phyloP scores from a whole-genome alignment of 1,140 invertebrate genomes.

The Hycleus cichorii region DNA sequence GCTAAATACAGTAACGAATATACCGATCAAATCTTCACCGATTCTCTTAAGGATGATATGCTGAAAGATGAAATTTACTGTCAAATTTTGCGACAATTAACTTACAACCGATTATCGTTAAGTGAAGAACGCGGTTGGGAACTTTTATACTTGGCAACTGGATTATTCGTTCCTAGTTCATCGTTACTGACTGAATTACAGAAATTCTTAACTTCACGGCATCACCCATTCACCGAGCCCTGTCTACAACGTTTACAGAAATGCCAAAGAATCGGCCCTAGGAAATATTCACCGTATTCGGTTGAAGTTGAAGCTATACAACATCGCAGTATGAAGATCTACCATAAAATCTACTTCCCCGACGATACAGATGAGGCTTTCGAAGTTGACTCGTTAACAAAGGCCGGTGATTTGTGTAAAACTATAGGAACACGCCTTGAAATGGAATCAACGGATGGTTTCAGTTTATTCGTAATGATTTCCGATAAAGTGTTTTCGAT shows the following conservation, averaged over 20 bases:
- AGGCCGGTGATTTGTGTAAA: conserved; percentile 74
- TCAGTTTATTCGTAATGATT: conserved; percentile 89
- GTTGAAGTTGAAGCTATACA: conserved; percentile 95
- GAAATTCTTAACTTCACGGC: conserved; percentile 71
- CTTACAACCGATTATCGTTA: conserved; percentile 69
- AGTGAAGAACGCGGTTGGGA: conserved; percentile 92
- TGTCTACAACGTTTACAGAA: conserved; percentile 76
- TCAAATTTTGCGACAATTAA: conserved; percentile 91
- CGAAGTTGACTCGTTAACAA: conserved; percentile 72
- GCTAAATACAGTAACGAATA: conserved; percentile 62
- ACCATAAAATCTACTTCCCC: conserved; percentile 89
- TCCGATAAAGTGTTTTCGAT: conserved; percentile 90
- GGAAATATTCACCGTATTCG: conserved; percentile 85
- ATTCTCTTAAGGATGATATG: conserved; percentile 66
- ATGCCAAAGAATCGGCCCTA: conserved; percentile 65
- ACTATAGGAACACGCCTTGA: conserved; percentile 68
- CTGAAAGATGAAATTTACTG: conserved; percentile 89
- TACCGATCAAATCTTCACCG: conserved; percentile 84
- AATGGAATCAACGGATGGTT: conserved; percentile 74
- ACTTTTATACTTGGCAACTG: conserved; percentile 84
- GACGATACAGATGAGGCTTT: conserved; percentile 84
- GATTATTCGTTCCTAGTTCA: conserved; percentile 69
- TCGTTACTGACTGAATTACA: conserved; percentile 51
- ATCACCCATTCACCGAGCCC: conserved; percentile 70
- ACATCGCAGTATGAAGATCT: conserved; percentile 88